phyloP scores from a whole-genome alignment of 2,113 vertebrate species.

The Lepus timidus region DNA sequence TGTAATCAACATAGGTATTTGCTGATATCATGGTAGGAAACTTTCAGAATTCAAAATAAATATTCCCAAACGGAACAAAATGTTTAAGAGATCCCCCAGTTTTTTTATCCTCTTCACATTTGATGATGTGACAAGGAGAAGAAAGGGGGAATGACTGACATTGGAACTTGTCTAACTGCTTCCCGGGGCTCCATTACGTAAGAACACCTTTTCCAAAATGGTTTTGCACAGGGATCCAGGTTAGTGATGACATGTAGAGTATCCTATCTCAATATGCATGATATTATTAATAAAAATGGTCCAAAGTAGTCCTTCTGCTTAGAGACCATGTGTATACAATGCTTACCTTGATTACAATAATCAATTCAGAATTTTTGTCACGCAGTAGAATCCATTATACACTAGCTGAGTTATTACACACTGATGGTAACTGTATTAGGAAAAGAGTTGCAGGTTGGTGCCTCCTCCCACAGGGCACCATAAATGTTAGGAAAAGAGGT shows the following conservation, averaged over 20 bases:
- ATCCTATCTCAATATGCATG: not conserved
- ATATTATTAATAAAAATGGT: constrained; percentile 32
- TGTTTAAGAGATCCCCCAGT: not conserved
- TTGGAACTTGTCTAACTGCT: not conserved
- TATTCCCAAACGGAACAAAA: constrained; percentile 25
- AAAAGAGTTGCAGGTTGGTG: no score
- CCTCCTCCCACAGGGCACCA: no score
- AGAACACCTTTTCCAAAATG: not conserved
- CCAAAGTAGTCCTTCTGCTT: not conserved
- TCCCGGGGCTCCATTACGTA: not conserved
- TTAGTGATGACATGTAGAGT: not conserved
- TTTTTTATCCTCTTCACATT: not conserved
- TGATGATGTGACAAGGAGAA: not conserved
- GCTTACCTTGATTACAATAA: not conserved
- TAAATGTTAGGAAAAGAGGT: no score
- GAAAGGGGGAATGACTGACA: not conserved
- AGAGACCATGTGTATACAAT: not conserved
- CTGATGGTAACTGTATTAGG: no score
- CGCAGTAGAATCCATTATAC: not conserved
- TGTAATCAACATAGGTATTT: constrained; percentile 15
- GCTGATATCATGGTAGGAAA: constrained; percentile 24
- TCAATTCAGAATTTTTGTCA: not conserved
- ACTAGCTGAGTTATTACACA: not conserved
- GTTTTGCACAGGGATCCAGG: not conserved
- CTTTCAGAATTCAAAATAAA: constrained; percentile 27